These are phyloP conservation scores for Pygoscelis adeliae DNA, from an alignment of 2,113 vertebrate species.

Conservation along the genomic window DNA sequence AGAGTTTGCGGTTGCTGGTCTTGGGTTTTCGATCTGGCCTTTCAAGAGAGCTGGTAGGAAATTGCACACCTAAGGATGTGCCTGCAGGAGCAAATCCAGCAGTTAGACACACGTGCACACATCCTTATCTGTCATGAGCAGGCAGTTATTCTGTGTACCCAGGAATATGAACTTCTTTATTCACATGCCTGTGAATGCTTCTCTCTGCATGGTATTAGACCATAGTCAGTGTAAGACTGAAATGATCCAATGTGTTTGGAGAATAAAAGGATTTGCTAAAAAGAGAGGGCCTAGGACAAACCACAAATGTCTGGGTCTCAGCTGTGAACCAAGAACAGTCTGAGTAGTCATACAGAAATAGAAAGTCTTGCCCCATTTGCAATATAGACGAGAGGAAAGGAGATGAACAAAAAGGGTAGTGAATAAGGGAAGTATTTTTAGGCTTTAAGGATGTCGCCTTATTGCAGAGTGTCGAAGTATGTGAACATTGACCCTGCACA, in stretches of 20 bases:
- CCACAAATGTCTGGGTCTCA: not conserved
- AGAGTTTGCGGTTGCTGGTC: not conserved
- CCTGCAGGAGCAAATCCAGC: not conserved
- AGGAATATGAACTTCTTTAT: not conserved
- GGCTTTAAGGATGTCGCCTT: not conserved
- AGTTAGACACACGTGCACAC: not conserved
- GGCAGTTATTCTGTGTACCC: not conserved
- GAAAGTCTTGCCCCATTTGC: not conserved
- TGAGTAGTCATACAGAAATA: not conserved
- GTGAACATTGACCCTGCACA: not conserved
- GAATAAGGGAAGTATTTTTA: not conserved
- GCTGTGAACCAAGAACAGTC: not conserved
- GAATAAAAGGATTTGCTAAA: not conserved
- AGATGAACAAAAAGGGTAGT: not conserved
- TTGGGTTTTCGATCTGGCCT: not conserved
- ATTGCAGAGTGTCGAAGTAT: not conserved
- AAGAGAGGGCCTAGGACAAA: not conserved
- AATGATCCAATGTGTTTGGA: not conserved
- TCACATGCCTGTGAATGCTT: not conserved
- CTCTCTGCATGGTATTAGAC: not conserved
- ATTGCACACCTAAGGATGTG: not conserved
- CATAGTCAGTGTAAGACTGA: not conserved
- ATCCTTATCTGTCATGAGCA: not conserved
- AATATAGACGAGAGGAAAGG: not conserved
- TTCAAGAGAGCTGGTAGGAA: not conserved